These are phyloP conservation scores for Laothoe populi DNA, from an alignment of 2,888 invertebrate species.

Conservation along the genomic window DNA sequence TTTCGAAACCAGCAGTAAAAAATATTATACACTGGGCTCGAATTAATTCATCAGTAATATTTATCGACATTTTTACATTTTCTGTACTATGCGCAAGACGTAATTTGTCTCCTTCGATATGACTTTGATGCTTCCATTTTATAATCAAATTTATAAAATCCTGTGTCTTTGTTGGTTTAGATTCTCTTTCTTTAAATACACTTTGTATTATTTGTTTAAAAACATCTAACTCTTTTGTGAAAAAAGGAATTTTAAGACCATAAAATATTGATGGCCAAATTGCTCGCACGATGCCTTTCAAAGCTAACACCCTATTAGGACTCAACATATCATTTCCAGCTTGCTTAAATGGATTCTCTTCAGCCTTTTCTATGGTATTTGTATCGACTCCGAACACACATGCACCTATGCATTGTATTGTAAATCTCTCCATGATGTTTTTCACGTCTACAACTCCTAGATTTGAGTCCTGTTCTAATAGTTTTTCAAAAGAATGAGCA, in stretches of 20 bases:
- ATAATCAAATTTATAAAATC: slow-evolving; percentile 40
- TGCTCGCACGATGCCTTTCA: slow-evolving; percentile 22
- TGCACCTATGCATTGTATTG: slow-evolving; percentile 31
- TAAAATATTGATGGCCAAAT: slow-evolving; percentile 34
- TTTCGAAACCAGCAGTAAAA: slow-evolving; percentile 53
- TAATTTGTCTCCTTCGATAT: slow-evolving; percentile 35
- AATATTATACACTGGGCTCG: slow-evolving; percentile 79
- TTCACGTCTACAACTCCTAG: slow-evolving; percentile 29
- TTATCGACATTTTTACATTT: slow-evolving; percentile 28
- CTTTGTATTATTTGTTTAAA: slow-evolving; percentile 21
- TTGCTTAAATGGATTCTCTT: slow-evolving; percentile 28
- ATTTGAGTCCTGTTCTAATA: slow-evolving; percentile 29
- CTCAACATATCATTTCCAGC: slow-evolving; percentile 19
- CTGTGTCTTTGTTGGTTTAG: slow-evolving; percentile 32
- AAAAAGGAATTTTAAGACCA: slow-evolving; percentile 25
- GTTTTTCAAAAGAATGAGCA: slow-evolving; percentile 32
- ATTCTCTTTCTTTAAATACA: slow-evolving; percentile 28
- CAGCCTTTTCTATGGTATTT: slow-evolving; percentile 28
- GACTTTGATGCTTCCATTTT: slow-evolving; percentile 32
- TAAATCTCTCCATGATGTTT: slow-evolving; percentile 30
- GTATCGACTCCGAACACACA: slow-evolving; percentile 32
- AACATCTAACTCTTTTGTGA: slow-evolving; percentile 22
- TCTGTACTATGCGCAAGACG: slow-evolving; percentile 17
- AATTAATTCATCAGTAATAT: slow-evolving; percentile 62
- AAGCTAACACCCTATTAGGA: slow-evolving; percentile 5